Evolutionary conservation across 2,888 invertebrate species (phyloP), one percentile per base, ranked within the genome.

Genomic region (Tuta absoluta): DNA sequence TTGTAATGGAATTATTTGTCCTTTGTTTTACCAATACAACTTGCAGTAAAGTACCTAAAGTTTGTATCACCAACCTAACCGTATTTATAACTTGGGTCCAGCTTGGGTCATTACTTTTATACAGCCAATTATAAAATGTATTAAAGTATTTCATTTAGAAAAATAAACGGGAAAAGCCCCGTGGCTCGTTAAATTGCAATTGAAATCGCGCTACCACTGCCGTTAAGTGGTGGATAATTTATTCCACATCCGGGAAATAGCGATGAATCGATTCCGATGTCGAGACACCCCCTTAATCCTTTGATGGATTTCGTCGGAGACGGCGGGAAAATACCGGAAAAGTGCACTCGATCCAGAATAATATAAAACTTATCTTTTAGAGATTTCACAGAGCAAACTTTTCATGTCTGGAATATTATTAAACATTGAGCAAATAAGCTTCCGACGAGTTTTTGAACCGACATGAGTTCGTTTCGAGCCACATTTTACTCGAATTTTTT

Each of bases 141-240:
- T n/a, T n/a, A n/a, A n/a, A n/a, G n/a, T n/a, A n/a, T n/a, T n/a
- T n/a, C n/a, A n/a, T n/a, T n/a, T n/a, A n/a, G n/a, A n/a, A n/a
- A n/a, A n/a, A n/a, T n/a, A n/a, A n/a, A n/a, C n/a, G n/a, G 41
- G 24, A 49, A 14, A 60, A 24, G 2, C n/a, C 1, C 19, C 11
- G 10, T 24, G 23, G 51, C 49, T 64, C 64, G 66, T 62, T 66
- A 62, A 60, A 63, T 59, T 49, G 33, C 62, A 66, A 62, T 77
- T 77, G 75, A 81, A 84, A 84, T 79, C 77, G 75, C 77, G 73
- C 76, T 75, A 75, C 76, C 77, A 74, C 80, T 19, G 17, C 79
- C 80, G 80, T 77, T 86, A 88, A 87, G 84, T 86, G 85, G 79
- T 74, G 81, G 77, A 87, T 89, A 88, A 90, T 89, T 88, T 89